Evolutionary conservation across 2,888 invertebrate genomes (phyloP), one percentile per base, ranked within the genome.

Genomic region (Merodon equestris): DNA sequence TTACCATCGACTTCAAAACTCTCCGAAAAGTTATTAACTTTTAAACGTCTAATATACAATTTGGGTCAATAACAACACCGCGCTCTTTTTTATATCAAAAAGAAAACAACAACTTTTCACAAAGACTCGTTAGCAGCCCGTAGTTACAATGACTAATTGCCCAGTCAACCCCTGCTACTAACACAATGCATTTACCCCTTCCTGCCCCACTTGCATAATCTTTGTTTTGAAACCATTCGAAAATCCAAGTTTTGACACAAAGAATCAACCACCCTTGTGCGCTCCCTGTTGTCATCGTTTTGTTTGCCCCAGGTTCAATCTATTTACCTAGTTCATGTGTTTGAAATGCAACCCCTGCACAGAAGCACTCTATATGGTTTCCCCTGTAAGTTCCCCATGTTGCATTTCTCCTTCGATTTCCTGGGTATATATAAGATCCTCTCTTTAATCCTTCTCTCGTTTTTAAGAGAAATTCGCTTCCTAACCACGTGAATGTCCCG

Each of bases 401-500:
- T 61, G n/a, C n/a, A n/a, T n/a, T n/a, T 48, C 71, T 48, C 64
- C 38, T 48, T 18, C 54, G 12, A 38, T 42, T 17, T 3, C 7
- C 42, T 40, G 34, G 34, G 56, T 27, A 1, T 27, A 27, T 2
- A 47, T 9, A 1, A 40, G n/a, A 9, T 42, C 17, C 42, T 27
- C 27, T 27, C 27, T 60, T 15, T 1, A 50, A 44, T 54, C 3
- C 17, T 14, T 40, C 13, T 68, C 61, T 68, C 61, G 68, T 40
- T 19, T 36, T n/a, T 5, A 9, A 13, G 40, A 57, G 51, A 19
- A 17, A 51, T 38, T 68, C 47, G 34, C 50, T 79, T 74, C 14
- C 14, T 60, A 71, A 79, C 77, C 77, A 79, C 77, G 77, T 79
- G 77, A 79, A 73, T 34, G 50, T 47, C 38, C 53, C n/a, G 27